Percentiles rank a stretch among this genome's conserved stretches.
Evolutionary conservation across 2,797 vertebrate species (phyloP).

Genomic region (Esox masquinongy): DNA sequence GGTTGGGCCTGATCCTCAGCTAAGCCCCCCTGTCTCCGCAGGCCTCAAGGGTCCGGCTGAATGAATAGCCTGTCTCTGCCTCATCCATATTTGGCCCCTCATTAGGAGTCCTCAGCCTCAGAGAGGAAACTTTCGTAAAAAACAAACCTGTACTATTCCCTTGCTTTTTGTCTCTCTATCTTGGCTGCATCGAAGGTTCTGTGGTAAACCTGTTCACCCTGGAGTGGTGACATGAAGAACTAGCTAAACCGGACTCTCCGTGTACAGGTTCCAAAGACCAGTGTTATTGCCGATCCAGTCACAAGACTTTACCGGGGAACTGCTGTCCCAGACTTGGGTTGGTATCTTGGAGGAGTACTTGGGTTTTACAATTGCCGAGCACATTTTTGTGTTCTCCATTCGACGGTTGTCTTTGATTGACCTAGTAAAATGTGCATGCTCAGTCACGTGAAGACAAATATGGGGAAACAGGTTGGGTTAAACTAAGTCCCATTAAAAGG

Average conservation of each 20-base stretch:
- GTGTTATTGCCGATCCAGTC: neutral
- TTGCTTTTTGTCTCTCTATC: conserved; percentile 28
- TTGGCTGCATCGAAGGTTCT: conserved; percentile 26
- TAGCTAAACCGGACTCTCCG: neutral
- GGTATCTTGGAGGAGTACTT: neutral
- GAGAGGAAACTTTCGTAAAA: conserved; percentile 23
- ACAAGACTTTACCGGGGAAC: neutral
- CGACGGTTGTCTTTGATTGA: conserved; percentile 50
- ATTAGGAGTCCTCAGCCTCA: conserved; percentile 65
- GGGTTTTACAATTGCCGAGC: neutral
- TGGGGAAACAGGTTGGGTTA: conserved; percentile 56
- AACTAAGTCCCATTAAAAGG: conserved; percentile 30
- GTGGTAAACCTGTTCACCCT: conserved; percentile 22
- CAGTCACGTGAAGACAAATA: conserved; percentile 36
- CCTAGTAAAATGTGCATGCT: conserved; percentile 49
- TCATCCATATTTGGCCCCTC: conserved; percentile 70
- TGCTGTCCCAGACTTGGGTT: neutral
- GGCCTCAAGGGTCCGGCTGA: conserved; percentile 56
- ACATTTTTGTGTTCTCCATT: neutral
- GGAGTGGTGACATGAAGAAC: neutral
- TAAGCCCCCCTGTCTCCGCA: conserved; percentile 36
- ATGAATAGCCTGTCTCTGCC: conserved; percentile 70
- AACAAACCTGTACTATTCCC: conserved; percentile 21
- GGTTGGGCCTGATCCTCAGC: conserved; percentile 31
- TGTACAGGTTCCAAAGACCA: neutral